Evolutionary conservation across 2,888 invertebrate genomes (phyloP).

Genomic region (Eupithecia tripunctaria): DNA sequence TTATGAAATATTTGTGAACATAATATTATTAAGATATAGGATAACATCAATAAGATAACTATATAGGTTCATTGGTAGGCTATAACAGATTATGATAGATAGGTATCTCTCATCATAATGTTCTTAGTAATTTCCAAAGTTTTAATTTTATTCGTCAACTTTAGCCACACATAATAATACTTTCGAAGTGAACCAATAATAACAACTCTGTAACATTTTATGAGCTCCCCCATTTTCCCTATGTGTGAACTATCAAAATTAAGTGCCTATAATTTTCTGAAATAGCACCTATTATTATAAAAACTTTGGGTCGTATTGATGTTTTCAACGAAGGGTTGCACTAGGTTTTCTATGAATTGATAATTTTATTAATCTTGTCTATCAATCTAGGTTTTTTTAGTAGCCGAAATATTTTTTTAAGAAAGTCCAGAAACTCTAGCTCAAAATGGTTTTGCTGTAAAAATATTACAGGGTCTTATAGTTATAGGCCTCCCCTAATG

Average conservation of each 20-base stretch:
- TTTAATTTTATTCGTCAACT: neutral
- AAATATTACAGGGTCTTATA: no score
- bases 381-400: neutral
- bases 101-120: neutral
- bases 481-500: no score
- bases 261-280: constrained; percentile 18
- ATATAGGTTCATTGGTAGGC: no score
- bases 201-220: constrained; percentile 31
- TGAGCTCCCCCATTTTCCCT: constrained; percentile 1
- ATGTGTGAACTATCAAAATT: constrained; percentile 13
- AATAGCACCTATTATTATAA: constrained; percentile 1
- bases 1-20: no score
- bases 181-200: constrained; percentile 22
- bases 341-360: neutral
- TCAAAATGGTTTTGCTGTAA: no score
- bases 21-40: no score
- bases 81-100: no score
- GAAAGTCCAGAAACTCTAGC: neutral
- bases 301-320: neutral
- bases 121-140: neutral
- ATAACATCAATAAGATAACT: no score
- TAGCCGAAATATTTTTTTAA: neutral
- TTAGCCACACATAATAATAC: constrained; percentile 1
- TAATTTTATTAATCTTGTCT: neutral
- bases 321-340: neutral